Evolutionary conservation across 2,113 vertebrate species (phyloP), one percentile per base, ranked within the genome.

Genomic region (Lepus europaeus): DNA sequence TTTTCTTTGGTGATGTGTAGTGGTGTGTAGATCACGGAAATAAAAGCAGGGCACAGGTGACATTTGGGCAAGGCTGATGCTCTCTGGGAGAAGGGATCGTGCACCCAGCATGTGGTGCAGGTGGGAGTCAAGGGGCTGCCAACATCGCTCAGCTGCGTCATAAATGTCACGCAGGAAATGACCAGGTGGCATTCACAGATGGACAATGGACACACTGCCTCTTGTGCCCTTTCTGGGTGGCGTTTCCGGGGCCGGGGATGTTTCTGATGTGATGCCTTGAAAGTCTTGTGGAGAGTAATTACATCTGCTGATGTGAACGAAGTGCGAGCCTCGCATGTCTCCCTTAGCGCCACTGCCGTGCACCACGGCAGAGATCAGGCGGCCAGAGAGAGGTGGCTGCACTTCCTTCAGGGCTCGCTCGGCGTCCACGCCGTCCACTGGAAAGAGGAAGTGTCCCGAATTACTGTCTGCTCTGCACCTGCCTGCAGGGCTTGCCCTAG

Each of bases 161-260:
- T 89, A 98, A 97, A n/a, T 86, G 64, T 68, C 88, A 95, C 53
- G 89, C 78, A 80, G 61, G 49, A 97, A 97, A 98, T 97, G 97
- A 97, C 91, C 96, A 88, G 14, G 56, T 72, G 97, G 96, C 97
- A 83, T 97, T 97, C 96, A 83, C 68, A 87, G 90, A 94, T 91
- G 96, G 95, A 94, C 93, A 95, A 73, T 77, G 96, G 93, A 97
- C 66, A 25, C 16, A 20, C 4, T 36, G 39, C 94, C 63, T 95
- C 80, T 97, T 93, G 78, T 77, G 56, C 25, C 5, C 89, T 82
- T 95, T n/a, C 83, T 91, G 82, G 74, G 45, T 72, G 74, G 85
- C 70, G 96, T 95, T 82, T 2, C 17, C 2, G 66, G 74, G 92
- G 78, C 63, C 89, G 78, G 31, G 80, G 93, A 80, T 51, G 9